phyloP scores from a whole-genome alignment of 2,113 vertebrate species.

The Platichthys stellatus region DNA sequence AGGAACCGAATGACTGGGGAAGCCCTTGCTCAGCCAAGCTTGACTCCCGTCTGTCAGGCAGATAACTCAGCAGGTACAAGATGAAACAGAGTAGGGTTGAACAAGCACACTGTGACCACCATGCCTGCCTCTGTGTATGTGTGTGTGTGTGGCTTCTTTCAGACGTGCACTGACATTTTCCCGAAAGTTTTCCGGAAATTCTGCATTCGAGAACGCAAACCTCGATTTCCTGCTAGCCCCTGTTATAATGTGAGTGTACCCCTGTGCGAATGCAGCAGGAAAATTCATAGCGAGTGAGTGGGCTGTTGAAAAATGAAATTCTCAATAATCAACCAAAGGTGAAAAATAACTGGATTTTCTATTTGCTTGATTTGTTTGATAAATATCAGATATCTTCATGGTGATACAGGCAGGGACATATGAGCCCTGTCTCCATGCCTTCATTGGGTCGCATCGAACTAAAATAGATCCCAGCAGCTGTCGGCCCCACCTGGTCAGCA shows the following conservation, averaged over 20 bases:
- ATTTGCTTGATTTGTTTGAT: not conserved
- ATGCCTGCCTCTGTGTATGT: constrained; percentile 3
- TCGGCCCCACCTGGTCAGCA: constrained; percentile 61
- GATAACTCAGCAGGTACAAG: constrained; percentile 37
- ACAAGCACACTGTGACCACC: constrained; percentile 21
- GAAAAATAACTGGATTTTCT: not conserved
- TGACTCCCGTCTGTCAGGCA: constrained; percentile 25
- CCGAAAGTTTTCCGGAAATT: too few species aligned
- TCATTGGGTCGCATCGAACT: constrained; percentile 66
- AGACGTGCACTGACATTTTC: not conserved
- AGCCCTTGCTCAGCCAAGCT: constrained; percentile 43
- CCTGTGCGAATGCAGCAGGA: too few species aligned
- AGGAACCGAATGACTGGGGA: constrained; percentile 29
- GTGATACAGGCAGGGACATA: constrained; percentile 25
- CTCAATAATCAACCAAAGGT: too few species aligned
- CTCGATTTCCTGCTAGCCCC: too few species aligned
- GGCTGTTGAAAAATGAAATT: too few species aligned
- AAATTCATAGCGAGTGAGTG: too few species aligned
- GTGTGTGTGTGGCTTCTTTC: not conserved
- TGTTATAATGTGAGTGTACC: too few species aligned
- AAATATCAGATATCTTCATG: constrained; percentile 1
- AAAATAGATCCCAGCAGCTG: constrained; percentile 74
- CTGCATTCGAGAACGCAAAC: too few species aligned
- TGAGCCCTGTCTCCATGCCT: constrained; percentile 30
- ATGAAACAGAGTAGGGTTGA: constrained; percentile 50